Percentiles rank a stretch among this genome's conserved stretches.
Conservation (phyloP, 2,888 invertebrate genomes). For the Galerucella pusilla region DNA sequence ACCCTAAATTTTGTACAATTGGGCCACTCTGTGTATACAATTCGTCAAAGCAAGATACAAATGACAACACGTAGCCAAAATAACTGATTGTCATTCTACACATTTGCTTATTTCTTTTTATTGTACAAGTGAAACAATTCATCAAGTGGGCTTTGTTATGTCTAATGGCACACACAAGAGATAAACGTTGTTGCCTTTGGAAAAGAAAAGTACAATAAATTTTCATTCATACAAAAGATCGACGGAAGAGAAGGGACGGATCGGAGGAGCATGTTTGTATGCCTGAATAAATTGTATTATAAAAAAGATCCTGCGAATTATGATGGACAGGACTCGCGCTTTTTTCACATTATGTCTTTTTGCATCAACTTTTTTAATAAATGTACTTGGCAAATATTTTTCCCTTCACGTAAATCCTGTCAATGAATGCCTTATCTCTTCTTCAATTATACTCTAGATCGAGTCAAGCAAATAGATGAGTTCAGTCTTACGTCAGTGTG, state of each 20-base stretch:
- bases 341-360: neutral
- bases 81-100: slow-evolving; percentile 1
- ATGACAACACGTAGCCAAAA: neutral
- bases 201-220: slow-evolving; percentile 14
- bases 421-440: no score
- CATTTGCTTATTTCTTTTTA: slow-evolving; percentile 7
- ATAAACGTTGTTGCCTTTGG: slow-evolving; percentile 9
- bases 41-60: neutral
- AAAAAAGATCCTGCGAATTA: neutral
- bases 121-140: slow-evolving; percentile 3
- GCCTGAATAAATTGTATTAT: neutral
- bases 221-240: slow-evolving; percentile 4
- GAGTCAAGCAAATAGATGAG: no score
- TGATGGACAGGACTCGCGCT: neutral
- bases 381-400: no score
- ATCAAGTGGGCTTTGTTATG: slow-evolving; percentile 13
- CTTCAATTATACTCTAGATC: no score
- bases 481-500: no score
- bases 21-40: neutral
- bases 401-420: no score
- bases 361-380: no score
- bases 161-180: neutral
- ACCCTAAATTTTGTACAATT: no score
- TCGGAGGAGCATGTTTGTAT: neutral
- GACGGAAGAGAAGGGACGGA: neutral